Conservation (phyloP, 2,797 vertebrate genomes). For the Sebastes oblongus region DNA sequence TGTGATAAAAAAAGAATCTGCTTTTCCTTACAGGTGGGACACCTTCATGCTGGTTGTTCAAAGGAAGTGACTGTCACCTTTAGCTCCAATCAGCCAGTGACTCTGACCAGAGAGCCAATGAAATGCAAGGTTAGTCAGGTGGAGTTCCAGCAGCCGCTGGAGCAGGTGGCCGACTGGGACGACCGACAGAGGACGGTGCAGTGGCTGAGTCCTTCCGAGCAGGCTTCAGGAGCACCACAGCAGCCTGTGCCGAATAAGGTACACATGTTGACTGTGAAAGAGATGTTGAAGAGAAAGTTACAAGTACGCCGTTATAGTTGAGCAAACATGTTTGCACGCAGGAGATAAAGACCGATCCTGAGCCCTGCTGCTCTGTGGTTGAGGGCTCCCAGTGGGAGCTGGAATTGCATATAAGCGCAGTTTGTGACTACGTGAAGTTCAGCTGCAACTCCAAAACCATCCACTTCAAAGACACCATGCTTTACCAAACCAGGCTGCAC, state of each 20-base stretch:
- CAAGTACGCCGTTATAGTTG: not conserved
- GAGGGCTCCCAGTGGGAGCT: slow-evolving; percentile 81
- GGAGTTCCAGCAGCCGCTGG: slow-evolving; percentile 78
- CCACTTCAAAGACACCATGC: slow-evolving; percentile 85
- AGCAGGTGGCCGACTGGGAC: slow-evolving; percentile 90
- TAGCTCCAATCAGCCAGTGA: slow-evolving; percentile 75
- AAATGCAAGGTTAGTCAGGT: slow-evolving; percentile 85
- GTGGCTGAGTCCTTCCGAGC: slow-evolving; percentile 78
- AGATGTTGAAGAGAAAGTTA: not conserved
- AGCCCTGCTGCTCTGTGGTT: slow-evolving; percentile 81
- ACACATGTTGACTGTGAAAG: not conserved
- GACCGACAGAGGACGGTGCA: slow-evolving; percentile 76
- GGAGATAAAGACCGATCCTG: slow-evolving; percentile 82
- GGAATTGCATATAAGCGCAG: slow-evolving; percentile 82
- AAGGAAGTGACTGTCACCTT: slow-evolving; percentile 87
- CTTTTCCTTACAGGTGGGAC: slow-evolving; percentile 81
- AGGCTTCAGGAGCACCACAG: not conserved
- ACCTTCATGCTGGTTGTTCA: slow-evolving; percentile 89
- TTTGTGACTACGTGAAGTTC: slow-evolving; percentile 81
- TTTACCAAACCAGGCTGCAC: slow-evolving; percentile 85
- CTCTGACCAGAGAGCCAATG: slow-evolving; percentile 71
- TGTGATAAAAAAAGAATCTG: not conserved
- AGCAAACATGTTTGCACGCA: slow-evolving; percentile 54
- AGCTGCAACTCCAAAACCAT: slow-evolving; percentile 67
- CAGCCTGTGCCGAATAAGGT: slow-evolving; percentile 83